Conservation (phyloP, 2,888 invertebrate genomes). For the Aphodius sticticus region DNA sequence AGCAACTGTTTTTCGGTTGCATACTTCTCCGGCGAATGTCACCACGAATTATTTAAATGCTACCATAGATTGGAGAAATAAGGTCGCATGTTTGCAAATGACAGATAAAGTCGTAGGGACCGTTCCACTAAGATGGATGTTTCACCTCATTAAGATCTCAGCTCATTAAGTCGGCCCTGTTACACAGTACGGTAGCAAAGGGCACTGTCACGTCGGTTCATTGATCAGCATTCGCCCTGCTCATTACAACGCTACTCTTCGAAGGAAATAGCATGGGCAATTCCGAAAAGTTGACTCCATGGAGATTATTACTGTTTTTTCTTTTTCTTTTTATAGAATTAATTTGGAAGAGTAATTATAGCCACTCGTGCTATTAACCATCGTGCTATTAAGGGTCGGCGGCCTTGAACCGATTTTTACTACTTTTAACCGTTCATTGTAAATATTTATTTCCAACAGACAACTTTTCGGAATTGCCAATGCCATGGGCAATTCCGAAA, state of each 20-base stretch:
- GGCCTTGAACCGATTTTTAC: too few relatives aligned
- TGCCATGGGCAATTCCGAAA: too few relatives aligned
- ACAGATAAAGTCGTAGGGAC: not conserved
- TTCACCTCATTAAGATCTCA: not conserved
- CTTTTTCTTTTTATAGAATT: too few relatives aligned
- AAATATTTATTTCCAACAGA: too few relatives aligned
- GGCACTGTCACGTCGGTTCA: not conserved
- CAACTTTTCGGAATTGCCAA: too few relatives aligned
- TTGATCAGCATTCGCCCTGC: not conserved
- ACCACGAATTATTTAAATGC: not conserved
- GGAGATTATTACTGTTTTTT: too few relatives aligned
- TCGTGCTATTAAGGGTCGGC: too few relatives aligned
- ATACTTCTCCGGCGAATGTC: too few relatives aligned
- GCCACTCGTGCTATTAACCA: too few relatives aligned
- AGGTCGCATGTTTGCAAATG: not conserved
- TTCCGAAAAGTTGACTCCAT: not conserved
- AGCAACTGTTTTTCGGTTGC: too few relatives aligned
- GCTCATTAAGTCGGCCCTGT: not conserved
- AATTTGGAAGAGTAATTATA: too few relatives aligned
- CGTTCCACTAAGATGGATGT: conserved; percentile 4
- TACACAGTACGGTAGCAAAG: not conserved
- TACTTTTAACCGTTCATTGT: too few relatives aligned
- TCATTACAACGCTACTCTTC: not conserved
- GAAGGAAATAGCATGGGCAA: not conserved
- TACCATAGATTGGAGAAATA: not conserved